A percentile compares a stretch with the other conserved stretches of the same genome.
Conservation (phyloP, 2,113 vertebrate genomes). For the Marcusenius ussheri region DNA sequence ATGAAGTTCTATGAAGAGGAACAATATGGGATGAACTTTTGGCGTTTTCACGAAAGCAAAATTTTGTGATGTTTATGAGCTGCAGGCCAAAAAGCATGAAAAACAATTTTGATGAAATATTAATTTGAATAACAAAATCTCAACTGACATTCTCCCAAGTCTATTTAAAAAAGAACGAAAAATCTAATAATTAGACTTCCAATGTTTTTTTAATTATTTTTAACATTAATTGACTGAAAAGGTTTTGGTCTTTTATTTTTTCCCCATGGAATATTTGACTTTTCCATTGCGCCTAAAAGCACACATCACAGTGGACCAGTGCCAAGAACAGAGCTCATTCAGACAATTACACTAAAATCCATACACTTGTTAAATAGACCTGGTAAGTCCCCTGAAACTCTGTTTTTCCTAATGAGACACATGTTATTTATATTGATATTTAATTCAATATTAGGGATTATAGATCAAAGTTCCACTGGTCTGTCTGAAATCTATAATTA, state of each 20-base stretch:
- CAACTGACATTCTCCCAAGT: not conserved
- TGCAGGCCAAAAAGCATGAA: not conserved
- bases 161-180: not conserved
- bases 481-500: slow-evolving; percentile 31
- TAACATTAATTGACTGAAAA: not conserved
- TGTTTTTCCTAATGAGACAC: slow-evolving; percentile 48
- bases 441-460: slow-evolving; percentile 43
- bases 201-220: not conserved
- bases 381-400: slow-evolving; percentile 36
- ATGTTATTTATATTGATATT: slow-evolving; percentile 42
- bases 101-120: not conserved
- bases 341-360: slow-evolving; percentile 50
- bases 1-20: not conserved
- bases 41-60: not conserved
- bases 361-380: slow-evolving; percentile 47
- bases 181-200: not conserved
- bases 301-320: not conserved
- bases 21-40: not conserved
- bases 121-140: not conserved
- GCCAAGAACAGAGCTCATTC: slow-evolving; percentile 23
- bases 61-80: not conserved
- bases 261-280: not conserved
- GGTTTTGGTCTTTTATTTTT: not conserved
- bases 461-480: slow-evolving; percentile 18
- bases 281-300: not conserved